Percentiles rank a stretch among this genome's conserved stretches.
These are phyloP conservation scores for Sebastes miniatus DNA, from an alignment of 2,797 vertebrate genomes.

Conservation along the genomic window DNA sequence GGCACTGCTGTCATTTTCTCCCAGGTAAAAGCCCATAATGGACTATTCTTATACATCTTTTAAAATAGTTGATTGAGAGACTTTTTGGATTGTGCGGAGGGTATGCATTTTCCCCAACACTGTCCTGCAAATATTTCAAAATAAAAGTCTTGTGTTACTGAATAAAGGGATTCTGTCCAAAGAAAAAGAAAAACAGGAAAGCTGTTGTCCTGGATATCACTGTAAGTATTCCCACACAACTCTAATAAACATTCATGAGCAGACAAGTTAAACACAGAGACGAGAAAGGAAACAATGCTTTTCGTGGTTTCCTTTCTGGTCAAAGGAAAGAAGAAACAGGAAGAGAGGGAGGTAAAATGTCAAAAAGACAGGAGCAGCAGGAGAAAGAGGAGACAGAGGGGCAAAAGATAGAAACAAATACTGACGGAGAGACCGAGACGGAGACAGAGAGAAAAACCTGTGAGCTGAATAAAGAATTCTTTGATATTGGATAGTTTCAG, in stretches of 20 bases:
- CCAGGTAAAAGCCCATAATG: not conserved
- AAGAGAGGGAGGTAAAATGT: not conserved
- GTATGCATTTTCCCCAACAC: not conserved
- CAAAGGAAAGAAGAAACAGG: not conserved
- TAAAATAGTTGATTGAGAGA: not conserved
- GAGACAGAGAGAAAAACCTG: not conserved
- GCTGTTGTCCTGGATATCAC: not conserved
- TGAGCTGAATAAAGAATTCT: slow-evolving; percentile 40
- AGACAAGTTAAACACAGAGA: not conserved
- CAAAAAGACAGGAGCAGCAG: not conserved
- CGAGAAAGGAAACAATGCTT: not conserved
- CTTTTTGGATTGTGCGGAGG: not conserved
- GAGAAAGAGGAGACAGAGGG: not conserved
- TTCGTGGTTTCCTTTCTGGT: not conserved
- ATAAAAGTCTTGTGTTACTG: not conserved
- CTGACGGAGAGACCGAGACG: not conserved
- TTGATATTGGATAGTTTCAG: slow-evolving; percentile 43
- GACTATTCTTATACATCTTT: not conserved
- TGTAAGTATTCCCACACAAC: not conserved
- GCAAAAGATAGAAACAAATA: slow-evolving; percentile 20
- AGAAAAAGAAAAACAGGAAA: not conserved
- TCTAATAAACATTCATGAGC: not conserved
- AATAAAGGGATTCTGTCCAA: not conserved
- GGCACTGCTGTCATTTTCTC: not conserved
- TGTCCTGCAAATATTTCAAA: not conserved